A percentile compares a stretch with the other conserved stretches of the same genome.
Conservation (phyloP, 2,797 vertebrate genomes). For the Mus minutoides region DNA sequence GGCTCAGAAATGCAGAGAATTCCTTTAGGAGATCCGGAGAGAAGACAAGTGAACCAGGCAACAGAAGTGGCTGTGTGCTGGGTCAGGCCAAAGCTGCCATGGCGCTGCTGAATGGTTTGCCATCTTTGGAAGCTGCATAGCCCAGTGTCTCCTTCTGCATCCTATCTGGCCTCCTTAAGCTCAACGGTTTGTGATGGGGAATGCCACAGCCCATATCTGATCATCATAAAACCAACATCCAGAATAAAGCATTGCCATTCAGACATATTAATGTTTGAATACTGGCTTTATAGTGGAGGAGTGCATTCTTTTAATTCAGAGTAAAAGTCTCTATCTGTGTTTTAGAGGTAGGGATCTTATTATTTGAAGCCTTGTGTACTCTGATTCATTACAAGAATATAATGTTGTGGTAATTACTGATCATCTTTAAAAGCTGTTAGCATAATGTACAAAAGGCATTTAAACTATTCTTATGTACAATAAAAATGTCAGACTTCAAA, state of each 20-base stretch:
- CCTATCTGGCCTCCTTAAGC: not conserved
- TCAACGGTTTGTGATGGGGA: not conserved
- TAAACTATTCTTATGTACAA: not conserved
- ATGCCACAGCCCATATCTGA: not conserved
- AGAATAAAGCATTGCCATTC: not conserved
- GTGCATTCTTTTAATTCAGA: not conserved
- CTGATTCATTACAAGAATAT: not conserved
- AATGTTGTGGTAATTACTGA: conserved; percentile 8
- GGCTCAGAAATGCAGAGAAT: not conserved
- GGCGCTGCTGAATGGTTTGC: not conserved
- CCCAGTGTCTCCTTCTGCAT: not conserved
- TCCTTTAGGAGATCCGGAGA: not conserved
- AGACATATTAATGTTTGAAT: conserved; percentile 3
- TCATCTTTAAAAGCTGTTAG: conserved; percentile 8
- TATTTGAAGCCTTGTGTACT: conserved; percentile 14
- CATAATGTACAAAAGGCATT: not conserved
- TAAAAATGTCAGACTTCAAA: conserved; percentile 35
- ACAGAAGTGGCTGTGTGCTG: not conserved
- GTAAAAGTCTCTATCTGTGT: not conserved
- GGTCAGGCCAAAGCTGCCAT: not conserved
- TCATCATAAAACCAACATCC: not conserved
- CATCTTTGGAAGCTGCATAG: not conserved
- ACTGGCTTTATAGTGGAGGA: conserved; percentile 27
- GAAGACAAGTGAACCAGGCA: not conserved
- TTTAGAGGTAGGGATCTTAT: conserved; percentile 48